Conservation (phyloP, 1,140 invertebrate species). For the Pogonomyrmex barbatus region DNA sequence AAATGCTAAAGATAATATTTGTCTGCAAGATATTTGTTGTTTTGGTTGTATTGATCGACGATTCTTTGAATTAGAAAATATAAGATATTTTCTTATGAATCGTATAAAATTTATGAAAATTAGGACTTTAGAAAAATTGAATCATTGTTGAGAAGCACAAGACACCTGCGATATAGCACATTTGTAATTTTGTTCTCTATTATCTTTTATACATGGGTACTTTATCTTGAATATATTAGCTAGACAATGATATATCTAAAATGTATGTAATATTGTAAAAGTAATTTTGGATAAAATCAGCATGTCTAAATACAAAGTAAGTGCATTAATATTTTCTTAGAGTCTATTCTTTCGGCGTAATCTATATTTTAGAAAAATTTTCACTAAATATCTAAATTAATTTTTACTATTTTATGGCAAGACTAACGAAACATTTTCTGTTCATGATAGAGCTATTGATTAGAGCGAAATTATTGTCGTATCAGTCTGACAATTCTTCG, state of each 20-base stretch:
- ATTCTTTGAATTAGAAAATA: background rate
- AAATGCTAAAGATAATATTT: background rate
- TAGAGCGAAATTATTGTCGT: conserved; percentile 29
- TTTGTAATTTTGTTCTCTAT: background rate
- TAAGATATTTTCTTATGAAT: background rate
- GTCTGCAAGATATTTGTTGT: background rate
- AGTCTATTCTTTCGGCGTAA: conserved; percentile 6
- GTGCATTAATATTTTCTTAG: background rate
- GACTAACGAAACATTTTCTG: background rate
- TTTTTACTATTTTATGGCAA: conserved; percentile 2
- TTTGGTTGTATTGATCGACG: background rate
- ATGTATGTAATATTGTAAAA: no score
- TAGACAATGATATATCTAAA: background rate
- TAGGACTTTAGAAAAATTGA: background rate
- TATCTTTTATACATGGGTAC: background rate
- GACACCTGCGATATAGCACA: background rate
- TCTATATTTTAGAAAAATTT: background rate
- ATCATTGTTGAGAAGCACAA: background rate
- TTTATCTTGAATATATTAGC: background rate
- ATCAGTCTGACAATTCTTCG: conserved; percentile 31
- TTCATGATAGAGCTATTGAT: background rate
- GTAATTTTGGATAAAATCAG: background rate
- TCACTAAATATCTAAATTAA: background rate
- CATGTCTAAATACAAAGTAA: background rate
- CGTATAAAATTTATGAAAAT: background rate